Percentiles rank a stretch among this genome's conserved stretches.
These are phyloP conservation scores for Caenorhabditis zanzibari DNA, from an alignment of 2,888 invertebrate species.

Conservation along the genomic window DNA sequence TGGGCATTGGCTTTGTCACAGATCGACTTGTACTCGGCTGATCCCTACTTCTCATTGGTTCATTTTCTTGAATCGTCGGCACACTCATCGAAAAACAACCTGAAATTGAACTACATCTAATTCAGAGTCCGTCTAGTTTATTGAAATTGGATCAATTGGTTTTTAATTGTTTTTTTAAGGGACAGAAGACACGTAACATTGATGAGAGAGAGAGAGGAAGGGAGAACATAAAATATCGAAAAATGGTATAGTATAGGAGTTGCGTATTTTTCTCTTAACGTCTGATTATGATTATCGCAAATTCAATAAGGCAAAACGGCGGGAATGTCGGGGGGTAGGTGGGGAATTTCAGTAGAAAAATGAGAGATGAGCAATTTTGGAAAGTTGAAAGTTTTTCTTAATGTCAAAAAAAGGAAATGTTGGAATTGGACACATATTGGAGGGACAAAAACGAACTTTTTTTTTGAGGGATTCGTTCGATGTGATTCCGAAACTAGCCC, in stretches of 20 bases:
- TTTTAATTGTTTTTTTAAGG: not conserved
- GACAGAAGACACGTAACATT: conserved; percentile 54
- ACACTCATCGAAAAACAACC: conserved; percentile 56
- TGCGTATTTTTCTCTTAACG: no score
- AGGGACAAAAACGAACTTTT: not conserved
- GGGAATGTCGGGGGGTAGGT: conserved; percentile 39
- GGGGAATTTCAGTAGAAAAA: conserved; percentile 1
- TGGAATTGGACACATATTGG: conserved; percentile 49
- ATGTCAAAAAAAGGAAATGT: conserved; percentile 15
- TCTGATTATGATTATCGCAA: conserved; percentile 61
- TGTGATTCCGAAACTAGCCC: not conserved
- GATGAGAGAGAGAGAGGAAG: conserved; percentile 46
- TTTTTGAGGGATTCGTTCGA: not conserved
- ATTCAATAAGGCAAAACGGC: conserved; percentile 54
- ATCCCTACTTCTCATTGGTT: conserved; percentile 33
- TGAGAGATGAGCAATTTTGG: not conserved
- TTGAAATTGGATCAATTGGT: conserved; percentile 1
- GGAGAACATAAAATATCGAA: conserved; percentile 5
- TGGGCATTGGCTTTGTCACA: conserved; percentile 23
- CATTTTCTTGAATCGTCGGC: conserved; percentile 47
- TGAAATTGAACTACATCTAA: conserved; percentile 41
- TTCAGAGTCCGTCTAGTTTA: not conserved
- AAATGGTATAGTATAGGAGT: not conserved
- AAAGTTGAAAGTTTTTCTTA: not conserved
- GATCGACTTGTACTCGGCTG: conserved; percentile 42